These are phyloP conservation scores for Brachyrhaphis roseni DNA, from an alignment of 2,797 vertebrate species.

Conservation along the genomic window DNA sequence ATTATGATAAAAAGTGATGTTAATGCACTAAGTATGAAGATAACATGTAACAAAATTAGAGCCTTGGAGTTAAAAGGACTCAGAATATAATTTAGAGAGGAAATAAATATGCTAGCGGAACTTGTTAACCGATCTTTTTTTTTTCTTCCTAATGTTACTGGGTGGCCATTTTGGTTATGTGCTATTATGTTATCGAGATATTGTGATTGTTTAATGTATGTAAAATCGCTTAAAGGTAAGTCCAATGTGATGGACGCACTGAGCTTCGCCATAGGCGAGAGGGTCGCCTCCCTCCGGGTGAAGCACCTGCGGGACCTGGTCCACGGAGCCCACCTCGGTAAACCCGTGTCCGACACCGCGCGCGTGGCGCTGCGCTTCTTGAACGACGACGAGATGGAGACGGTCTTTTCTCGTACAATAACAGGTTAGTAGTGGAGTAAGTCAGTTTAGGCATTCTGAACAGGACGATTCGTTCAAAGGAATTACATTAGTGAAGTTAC, in stretches of 20 bases:
- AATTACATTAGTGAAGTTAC: neutral
- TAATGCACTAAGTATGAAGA: neutral
- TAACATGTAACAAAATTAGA: neutral
- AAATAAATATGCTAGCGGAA: neutral
- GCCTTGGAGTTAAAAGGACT: neutral
- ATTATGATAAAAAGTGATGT: neutral
- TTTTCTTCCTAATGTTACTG: neutral
- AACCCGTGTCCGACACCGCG: conserved; percentile 81
- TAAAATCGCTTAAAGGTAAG: conserved; percentile 80
- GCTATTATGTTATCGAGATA: neutral
- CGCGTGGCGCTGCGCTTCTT: conserved; percentile 85
- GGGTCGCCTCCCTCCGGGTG: conserved; percentile 84
- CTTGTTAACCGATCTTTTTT: neutral
- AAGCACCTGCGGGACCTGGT: conserved; percentile 87
- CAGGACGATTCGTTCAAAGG: neutral
- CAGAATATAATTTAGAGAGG: neutral
- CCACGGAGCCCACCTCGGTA: conserved; percentile 90
- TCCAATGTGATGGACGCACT: conserved; percentile 97
- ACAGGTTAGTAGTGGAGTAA: conserved; percentile 71
- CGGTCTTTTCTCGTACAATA: conserved; percentile 84
- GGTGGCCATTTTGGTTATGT: neutral
- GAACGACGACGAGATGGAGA: conserved; percentile 82
- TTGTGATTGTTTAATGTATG: neutral
- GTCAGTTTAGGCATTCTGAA: neutral
- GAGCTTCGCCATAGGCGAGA: conserved; percentile 92